Conservation (phyloP, 2,113 vertebrate species). For the Phocoena phocoena region DNA sequence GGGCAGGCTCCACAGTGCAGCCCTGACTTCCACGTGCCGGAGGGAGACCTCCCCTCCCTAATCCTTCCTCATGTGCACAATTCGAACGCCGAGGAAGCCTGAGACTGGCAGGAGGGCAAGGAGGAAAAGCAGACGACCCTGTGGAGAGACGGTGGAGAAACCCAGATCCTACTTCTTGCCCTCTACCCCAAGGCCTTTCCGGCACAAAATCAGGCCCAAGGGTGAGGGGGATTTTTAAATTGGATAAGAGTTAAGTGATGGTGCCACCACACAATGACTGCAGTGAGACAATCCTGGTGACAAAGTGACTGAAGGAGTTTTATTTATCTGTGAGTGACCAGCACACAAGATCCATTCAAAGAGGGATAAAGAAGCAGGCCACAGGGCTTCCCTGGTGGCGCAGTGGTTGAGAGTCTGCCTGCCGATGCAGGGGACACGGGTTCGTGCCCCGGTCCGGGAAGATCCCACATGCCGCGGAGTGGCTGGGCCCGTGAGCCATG, state of each 20-base stretch:
- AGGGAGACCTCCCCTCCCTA: neutral
- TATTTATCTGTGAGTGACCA: neutral
- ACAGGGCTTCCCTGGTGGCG: too few species aligned
- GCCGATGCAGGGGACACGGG: too few species aligned
- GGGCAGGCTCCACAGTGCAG: too few species aligned
- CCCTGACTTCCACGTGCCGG: neutral
- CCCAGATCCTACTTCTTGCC: too few species aligned
- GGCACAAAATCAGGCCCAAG: neutral
- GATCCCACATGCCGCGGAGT: too few species aligned
- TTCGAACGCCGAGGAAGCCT: neutral
- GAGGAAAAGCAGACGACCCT: neutral
- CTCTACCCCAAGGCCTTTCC: neutral
- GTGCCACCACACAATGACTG: too few species aligned
- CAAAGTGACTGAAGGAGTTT: neutral
- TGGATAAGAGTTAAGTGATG: neutral
- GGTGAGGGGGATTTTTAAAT: rapidly evolving
- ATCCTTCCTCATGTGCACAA: too few species aligned
- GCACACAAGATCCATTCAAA: neutral
- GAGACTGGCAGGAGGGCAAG: rapidly evolving
- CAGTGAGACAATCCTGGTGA: neutral
- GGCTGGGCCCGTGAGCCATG: too few species aligned
- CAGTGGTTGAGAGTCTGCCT: too few species aligned
- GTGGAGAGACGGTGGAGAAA: neutral
- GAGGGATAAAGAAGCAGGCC: neutral
- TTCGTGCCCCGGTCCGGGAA: too few species aligned